Conservation (phyloP, 2,888 invertebrate genomes). For the Drosophila rellima region DNA sequence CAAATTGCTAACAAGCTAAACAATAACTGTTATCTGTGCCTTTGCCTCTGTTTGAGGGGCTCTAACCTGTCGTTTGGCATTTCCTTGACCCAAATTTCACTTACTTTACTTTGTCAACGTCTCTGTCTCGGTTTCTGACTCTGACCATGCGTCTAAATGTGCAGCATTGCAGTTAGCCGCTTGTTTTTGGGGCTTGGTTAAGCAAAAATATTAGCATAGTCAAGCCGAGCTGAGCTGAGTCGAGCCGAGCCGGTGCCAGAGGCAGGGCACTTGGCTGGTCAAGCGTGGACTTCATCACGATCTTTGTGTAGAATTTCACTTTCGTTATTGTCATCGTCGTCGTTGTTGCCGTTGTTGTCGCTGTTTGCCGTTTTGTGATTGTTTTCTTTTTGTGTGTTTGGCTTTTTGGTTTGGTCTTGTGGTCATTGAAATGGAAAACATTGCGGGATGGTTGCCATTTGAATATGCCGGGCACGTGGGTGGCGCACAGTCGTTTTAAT, state of each 20-base stretch:
- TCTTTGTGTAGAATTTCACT: slow-evolving; percentile 80
- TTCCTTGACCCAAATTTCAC: slow-evolving; percentile 82
- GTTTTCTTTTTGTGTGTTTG: slow-evolving; percentile 59
- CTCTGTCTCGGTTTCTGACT: slow-evolving; percentile 20
- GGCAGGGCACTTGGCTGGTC: slow-evolving; percentile 69
- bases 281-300: slow-evolving; percentile 68
- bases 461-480: slow-evolving; percentile 74
- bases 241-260: slow-evolving; percentile 14
- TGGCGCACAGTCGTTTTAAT: slow-evolving; percentile 42
- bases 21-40: slow-evolving; percentile 61
- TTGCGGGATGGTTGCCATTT: slow-evolving; percentile 47
- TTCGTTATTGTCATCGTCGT: slow-evolving; percentile 64
- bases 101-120: slow-evolving; percentile 58
- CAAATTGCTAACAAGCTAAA: slow-evolving; percentile 57
- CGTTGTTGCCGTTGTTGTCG: slow-evolving; percentile 13
- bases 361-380: slow-evolving; percentile 54
- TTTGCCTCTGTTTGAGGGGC: slow-evolving; percentile 27
- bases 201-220: slow-evolving; percentile 65
- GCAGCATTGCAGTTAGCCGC: slow-evolving; percentile 49
- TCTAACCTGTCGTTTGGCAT: slow-evolving; percentile 76
- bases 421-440: slow-evolving; percentile 77
- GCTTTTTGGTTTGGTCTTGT: slow-evolving; percentile 51
- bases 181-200: slow-evolving; percentile 43
- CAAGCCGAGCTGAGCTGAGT: slow-evolving; percentile 5
- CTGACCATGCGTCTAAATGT: slow-evolving; percentile 17